Evolutionary conservation across 2,888 invertebrate genomes (phyloP), one percentile per base, ranked within the genome.

Genomic region (Metacarcinus magister): DNA sequence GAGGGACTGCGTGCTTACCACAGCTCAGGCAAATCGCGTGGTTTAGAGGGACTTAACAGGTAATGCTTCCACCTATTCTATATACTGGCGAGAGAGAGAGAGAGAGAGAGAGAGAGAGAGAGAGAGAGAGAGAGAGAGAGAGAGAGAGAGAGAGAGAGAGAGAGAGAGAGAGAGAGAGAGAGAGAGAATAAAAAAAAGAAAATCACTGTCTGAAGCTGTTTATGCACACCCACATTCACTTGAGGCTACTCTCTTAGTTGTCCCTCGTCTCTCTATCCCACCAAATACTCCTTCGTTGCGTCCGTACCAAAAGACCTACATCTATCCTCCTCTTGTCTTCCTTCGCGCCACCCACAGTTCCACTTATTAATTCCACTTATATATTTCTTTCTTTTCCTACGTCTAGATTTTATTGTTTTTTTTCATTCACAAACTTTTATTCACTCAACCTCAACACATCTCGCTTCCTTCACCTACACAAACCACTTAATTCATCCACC

Each of bases 61-160:
- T 82, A 82, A 82, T 82, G 82, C 82, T n/a, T 75, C 75, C 28
- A 82, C 82, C 32, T 32, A 13, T 82, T 82, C 32, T 82, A 32
- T 32, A 10, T 82, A 7, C 28, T 7, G 7, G 8, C 0, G 82
- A 67, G n/a, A n/a, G 67, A 67, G 67, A n/a, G 67, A 67, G 67
- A 0, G 82, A 7, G 28, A 82, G 82, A 82, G 82, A 32, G 82
- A 82, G 82, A 82, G 82, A 32, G 82, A 82, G 32, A 28, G 82
- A 32, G 82, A 82, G 82, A 82, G 82, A 32, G 82, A 82, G 32
- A 82, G n/a, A n/a, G 82, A 82, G 82, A 82, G 32, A 32, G 82
- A 82, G 82, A 32, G 32, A 82, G 82, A 82, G 28, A 82, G 32
- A 82, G 82, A 82, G 28, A 32, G 28, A 82, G 32, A 32, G 32